Conservation (phyloP, 2,113 vertebrate species). For the Odocoileus hemionus region DNA sequence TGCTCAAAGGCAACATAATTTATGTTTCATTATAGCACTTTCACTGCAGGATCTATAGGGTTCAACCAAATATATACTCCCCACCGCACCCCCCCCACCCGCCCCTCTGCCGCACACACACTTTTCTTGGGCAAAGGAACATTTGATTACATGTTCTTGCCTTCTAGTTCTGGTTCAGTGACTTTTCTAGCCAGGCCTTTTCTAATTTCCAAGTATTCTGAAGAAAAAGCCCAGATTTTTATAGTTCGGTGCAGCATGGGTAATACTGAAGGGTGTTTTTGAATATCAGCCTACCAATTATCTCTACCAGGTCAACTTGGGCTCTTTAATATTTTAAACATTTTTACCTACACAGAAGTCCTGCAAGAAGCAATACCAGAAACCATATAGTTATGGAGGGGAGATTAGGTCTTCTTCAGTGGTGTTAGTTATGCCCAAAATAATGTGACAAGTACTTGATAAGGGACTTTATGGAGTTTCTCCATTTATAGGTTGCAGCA, state of each 20-base stretch:
- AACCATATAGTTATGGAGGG: conserved; percentile 54
- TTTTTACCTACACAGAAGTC: conserved; percentile 53
- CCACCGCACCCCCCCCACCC: rapidly evolving
- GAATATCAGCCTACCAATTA: background rate
- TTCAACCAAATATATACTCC: conserved; percentile 11
- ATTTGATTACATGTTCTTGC: conserved; percentile 49
- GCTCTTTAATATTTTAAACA: conserved; percentile 56
- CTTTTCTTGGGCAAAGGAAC: background rate
- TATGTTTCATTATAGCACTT: conserved; percentile 62
- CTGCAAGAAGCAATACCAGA: conserved; percentile 47
- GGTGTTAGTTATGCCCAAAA: conserved; percentile 38
- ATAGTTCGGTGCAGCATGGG: background rate
- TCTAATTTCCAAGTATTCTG: conserved; percentile 55
- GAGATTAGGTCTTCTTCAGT: conserved; percentile 57
- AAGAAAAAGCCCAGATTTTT: conserved; percentile 35
- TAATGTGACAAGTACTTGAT: conserved; percentile 60
- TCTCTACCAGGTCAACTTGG: conserved; percentile 61
- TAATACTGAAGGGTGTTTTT: background rate
- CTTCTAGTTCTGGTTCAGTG: conserved; percentile 6
- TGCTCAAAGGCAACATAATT: conserved; percentile 61
- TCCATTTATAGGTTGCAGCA: conserved; percentile 25
- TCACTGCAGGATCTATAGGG: background rate
- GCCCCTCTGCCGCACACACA: background rate
- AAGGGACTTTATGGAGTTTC: conserved; percentile 20
- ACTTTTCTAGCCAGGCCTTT: conserved; percentile 45